Conservation (phyloP, 1,140 invertebrate species). For the Brachionus angularis region DNA sequence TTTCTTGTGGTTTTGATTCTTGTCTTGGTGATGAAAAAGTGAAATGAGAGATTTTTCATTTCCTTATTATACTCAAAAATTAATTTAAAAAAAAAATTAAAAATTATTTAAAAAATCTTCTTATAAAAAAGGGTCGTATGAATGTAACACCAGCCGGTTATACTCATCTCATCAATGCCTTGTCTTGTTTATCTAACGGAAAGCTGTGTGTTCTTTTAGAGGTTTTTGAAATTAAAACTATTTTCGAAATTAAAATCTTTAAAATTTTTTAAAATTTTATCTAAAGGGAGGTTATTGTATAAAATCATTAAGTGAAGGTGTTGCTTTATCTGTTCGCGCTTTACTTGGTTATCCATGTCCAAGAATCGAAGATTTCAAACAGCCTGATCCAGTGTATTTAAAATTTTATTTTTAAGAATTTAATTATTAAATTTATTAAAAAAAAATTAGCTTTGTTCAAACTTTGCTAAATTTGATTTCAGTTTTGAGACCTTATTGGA, state of each 20-base stretch:
- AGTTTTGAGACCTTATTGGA: slow-evolving; percentile 73
- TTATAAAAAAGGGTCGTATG: slow-evolving; percentile 74
- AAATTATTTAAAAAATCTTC: not conserved
- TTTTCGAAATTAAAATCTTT: not conserved
- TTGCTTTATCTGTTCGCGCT: slow-evolving; percentile 73
- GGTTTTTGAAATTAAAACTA: slow-evolving; percentile 47
- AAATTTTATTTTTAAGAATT: not conserved
- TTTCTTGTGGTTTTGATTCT: slow-evolving; percentile 37
- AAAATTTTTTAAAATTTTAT: not conserved
- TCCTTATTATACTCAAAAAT: not conserved
- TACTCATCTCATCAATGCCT: slow-evolving; percentile 70
- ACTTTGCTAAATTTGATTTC: slow-evolving; percentile 77
- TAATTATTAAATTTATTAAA: slow-evolving; percentile 29
- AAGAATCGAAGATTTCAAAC: slow-evolving; percentile 56
- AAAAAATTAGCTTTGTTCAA: slow-evolving; percentile 70
- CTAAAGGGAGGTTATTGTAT: slow-evolving; percentile 81
- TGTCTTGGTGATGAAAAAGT: slow-evolving; percentile 60
- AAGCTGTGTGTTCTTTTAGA: slow-evolving; percentile 78
- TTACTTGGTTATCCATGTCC: slow-evolving; percentile 80
- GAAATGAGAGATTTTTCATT: slow-evolving; percentile 62
- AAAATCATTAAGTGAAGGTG: slow-evolving; percentile 78
- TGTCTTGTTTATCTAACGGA: slow-evolving; percentile 70
- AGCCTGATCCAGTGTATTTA: slow-evolving; percentile 15
- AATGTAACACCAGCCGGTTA: slow-evolving; percentile 79
- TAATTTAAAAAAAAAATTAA: not conserved